Evolutionary conservation across 2,888 invertebrate species (phyloP), one percentile per base, ranked within the genome.

Genomic region (Drosophila borborema): DNA sequence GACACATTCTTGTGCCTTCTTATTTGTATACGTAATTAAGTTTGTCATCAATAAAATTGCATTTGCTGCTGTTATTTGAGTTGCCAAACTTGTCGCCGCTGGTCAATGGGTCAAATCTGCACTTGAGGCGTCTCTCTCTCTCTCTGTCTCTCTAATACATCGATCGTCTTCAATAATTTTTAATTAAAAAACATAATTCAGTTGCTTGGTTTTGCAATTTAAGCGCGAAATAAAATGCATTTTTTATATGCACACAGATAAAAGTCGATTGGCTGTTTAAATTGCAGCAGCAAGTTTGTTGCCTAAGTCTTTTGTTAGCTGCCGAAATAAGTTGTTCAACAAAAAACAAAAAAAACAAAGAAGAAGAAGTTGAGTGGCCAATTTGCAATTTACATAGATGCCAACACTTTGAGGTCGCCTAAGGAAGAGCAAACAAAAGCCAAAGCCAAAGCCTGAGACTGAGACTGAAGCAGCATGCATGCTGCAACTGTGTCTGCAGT

Each of bases 131-230:
- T 41, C 28, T 28, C 28, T 28, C 28, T 28, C 28, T 28, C 28
- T 28, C 28, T 28, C 28, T 5, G 1, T 28, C 28, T 28, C 28
- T 28, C 28, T 28, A 28, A 28, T 6, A 6, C 28, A 66, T 75
- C 45, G 68, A 74, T 73, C 58, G 72, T 67, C 62, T 74, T 70
- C 62, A 80, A 82, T 82, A 74, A 74, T 79, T 80, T 82, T 83
- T 85, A 83, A 85, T 83, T 83, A 86, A 86, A 85, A 83, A 80
- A 72, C 83, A 77, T 76, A 75, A 82, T 68, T 80, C 72, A 77
- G 66, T 69, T 75, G 69, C 61, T 75, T 75, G 67, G 64, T 85
- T 82, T 82, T 72, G 82, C 82, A 85, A 85, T 74, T 16, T 56
- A 66, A 56, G 71, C 68, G 81, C 69, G 59, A 69, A 71, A 81